Base-by-base conservation (phyloP, 2,797 vertebrate genomes). In the Phylloscopus collybita region DNA sequence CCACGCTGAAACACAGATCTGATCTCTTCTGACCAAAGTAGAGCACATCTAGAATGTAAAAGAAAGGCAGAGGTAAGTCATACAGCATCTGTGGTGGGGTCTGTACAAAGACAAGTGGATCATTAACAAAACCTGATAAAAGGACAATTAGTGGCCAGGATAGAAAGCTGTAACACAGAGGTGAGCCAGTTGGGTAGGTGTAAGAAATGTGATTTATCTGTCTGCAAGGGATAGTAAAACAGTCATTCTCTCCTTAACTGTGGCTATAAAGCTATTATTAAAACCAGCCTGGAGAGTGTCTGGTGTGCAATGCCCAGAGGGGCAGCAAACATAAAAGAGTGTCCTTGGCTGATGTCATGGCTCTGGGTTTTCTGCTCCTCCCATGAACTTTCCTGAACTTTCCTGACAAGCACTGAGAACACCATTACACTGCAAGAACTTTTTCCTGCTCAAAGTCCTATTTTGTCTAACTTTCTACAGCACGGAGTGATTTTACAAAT, bases 101-200 rank as follows among this genome's bases (percentile, higher is more conserved):
- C 13, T 32, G 61, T 56, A 26, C 0, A 0, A 59, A 53, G 59
- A 81, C 32, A 59, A 86, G 7, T 0, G 1, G 7, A 0, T 59
- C 27, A 9, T 59, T 64, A 88, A 45, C 32, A 60, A 54, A 81
- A 69, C 54, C 69, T 1, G 3, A 64, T 87, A 26, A 78, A 80
- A 92, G 47, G 40, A 56, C 19, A 5, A 60, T 84, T 66, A 81
- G 50, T 53, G 54, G 10, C 65, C 51, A 34, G 62, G 78, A 29
- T 38, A 67, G 76, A 80, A 92, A 67, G n/a, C 66, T 73, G 22
- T 76, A 67, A 76, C 34, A 11, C 6, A 74, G 44, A 67, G 49
- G 66, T 79, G 51, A 92, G 76, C 44, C 56, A 40, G 38, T 32
- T 51, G 21, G 60, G 69, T 34, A 64, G 66, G 36, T 60, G 16